Evolutionary conservation across 2,113 vertebrate genomes (phyloP).

Genomic region (Chloroceryle aenea): DNA sequence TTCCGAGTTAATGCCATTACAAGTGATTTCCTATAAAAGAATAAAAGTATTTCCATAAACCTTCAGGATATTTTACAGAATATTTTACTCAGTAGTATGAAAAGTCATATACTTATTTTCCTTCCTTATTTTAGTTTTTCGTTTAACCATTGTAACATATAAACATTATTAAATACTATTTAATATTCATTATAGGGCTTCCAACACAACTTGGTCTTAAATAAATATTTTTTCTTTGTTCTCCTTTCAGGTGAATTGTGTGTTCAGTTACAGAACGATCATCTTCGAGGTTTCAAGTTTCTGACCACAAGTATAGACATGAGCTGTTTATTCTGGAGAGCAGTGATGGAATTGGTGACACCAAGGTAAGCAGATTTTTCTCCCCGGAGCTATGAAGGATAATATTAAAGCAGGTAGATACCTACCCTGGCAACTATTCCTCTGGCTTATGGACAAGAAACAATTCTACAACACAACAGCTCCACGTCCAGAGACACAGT

Average conservation of each 20-base stretch:
- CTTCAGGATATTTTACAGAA: slow-evolving; percentile 8
- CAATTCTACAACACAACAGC: not conserved
- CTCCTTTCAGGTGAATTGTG: not conserved
- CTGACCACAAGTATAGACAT: not conserved
- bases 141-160: not conserved
- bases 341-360: not conserved
- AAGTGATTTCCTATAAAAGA: slow-evolving; percentile 43
- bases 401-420: not conserved
- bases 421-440: not conserved
- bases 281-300: not conserved
- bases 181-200: slow-evolving; percentile 12
- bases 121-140: not conserved
- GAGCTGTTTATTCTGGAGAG: not conserved
- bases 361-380: not conserved
- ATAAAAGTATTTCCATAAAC: not conserved
- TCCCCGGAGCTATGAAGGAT: not conserved
- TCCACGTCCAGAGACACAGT: not conserved
- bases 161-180: not conserved
- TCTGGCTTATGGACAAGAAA: not conserved
- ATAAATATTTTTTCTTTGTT: not conserved
- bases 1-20: slow-evolving; percentile 52
- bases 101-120: not conserved
- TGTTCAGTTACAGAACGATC: not conserved
- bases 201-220: not conserved
- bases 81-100: not conserved